Percentiles rank a stretch among this genome's conserved stretches.
These are phyloP conservation scores for Aromia moschata DNA, from an alignment of 2,888 invertebrate genomes.

Conservation along the genomic window DNA sequence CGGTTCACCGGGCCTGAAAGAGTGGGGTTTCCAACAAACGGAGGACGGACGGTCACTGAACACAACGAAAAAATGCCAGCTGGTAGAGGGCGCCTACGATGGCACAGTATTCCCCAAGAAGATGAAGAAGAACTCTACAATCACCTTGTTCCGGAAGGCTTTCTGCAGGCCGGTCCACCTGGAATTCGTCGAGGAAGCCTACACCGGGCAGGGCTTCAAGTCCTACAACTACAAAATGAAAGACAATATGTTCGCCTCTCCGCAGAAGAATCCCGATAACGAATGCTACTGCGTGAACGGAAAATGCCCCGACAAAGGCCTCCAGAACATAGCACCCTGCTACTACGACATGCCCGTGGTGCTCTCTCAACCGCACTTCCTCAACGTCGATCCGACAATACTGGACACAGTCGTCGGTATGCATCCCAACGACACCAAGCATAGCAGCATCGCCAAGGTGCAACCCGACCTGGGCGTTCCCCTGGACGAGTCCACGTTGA, in stretches of 20 bases:
- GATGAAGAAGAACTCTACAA: constrained; percentile 65
- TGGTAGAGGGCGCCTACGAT: constrained; percentile 74
- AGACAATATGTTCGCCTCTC: constrained; percentile 68
- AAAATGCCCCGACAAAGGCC: constrained; percentile 79
- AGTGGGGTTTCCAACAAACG: constrained; percentile 72
- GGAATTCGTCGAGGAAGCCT: constrained; percentile 58
- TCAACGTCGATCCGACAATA: constrained; percentile 70
- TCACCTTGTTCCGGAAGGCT: constrained; percentile 76
- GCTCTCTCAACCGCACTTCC: constrained; percentile 71
- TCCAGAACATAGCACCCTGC: constrained; percentile 65
- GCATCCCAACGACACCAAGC: constrained; percentile 67
- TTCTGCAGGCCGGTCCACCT: constrained; percentile 78
- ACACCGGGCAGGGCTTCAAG: constrained; percentile 65
- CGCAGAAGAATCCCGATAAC: constrained; percentile 68
- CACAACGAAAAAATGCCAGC: constrained; percentile 71
- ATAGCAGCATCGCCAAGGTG: constrained; percentile 69
- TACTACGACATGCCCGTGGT: constrained; percentile 76
- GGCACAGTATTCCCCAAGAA: constrained; percentile 76
- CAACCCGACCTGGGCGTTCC: constrained; percentile 80
- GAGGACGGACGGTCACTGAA: constrained; percentile 48
- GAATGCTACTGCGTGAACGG: constrained; percentile 71
- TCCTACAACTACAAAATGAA: constrained; percentile 71
- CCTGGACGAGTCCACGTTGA: constrained; percentile 67
- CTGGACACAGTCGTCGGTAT: constrained; percentile 70
- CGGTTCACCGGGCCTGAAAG: constrained; percentile 70